Evolutionary conservation across 1,140 invertebrate genomes (phyloP), one percentile per base, ranked within the genome.

Genomic region (Pseudomyrmex cubaensis): DNA sequence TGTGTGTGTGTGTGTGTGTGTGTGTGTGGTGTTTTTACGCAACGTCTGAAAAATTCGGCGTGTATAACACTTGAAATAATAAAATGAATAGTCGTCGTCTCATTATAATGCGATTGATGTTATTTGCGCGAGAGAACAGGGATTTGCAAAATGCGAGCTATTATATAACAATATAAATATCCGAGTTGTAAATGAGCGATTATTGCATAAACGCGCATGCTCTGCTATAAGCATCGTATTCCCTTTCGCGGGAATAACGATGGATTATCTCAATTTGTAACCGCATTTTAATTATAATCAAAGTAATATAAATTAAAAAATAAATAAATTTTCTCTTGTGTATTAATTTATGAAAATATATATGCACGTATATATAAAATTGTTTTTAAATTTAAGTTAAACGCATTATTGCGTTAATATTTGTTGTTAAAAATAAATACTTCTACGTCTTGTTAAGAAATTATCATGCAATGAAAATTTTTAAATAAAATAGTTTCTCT

Each of bases 1-100:
- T 91, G 85, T 86, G 35, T 35, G 5, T 7, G 35, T 7, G 4
- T 35, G 5, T 5, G 25, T 35, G 35, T 7, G 35, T 87, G 35
- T 35, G 35, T 35, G 35, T 35, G 35, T 35, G 35, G 5, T 35
- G 35, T 35, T 64, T 86, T 90, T 90, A 85, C 59, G 62, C 64
- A 44, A 62, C 20, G 69, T 35, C 64, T 13, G 25, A 70, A 63
- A 78, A 61, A 73, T 77, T 62, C 44, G 25, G 25, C 74, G 17
- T 56, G 25, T 17, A 17, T 66, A 66, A 57, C 59, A 76, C 59
- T 63, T 64, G n/a, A 35, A 76, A 54, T 63, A 25, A 15, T 69
- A 57, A 78, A 69, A 78, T 2, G 12, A 2, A 70, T 57, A 8
- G 10, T 48, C 46, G 4, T 35, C 46, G 4, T 44, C 9, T 22